Base-by-base conservation (phyloP, 2,888 invertebrate genomes). In the Blera fallax region DNA sequence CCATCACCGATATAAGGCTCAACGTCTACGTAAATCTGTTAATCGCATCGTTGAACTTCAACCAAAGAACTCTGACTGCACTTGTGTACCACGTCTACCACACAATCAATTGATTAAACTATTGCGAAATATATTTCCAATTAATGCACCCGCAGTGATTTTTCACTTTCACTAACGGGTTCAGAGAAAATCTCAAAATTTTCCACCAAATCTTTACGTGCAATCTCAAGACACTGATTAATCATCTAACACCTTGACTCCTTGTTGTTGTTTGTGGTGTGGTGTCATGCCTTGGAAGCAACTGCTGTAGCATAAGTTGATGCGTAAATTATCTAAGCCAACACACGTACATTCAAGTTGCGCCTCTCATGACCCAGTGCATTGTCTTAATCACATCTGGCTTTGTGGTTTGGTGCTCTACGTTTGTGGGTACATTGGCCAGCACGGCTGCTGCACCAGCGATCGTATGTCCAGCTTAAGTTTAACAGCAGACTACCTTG, bases 121-220 rank as follows among this genome's bases (percentile, higher is more conserved):
- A 32, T 18, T 27, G 52, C 52, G 43, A 45, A 67, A 54, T 62
- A 40, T 65, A 64, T 81, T 82, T 70, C 52, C 64, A 76, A 58
- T 82, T 77, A 50, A 32, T 50, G 50, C 77, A 21, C 56, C 76
- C 82, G 52, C 70, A 65, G 65, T 32, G 40, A 56, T 27, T 69
- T 69, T 74, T 56, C 70, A 82, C 82, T 82, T 82, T 82, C 82
- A 82, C 81, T 32, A 27, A 8, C 14, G 32, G 24, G 37, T 27
- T 8, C 21, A 32, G 77, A 72, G 82, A 77, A 82, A 82, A 64
- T 65, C 58, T 72, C 43, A 11, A 70, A 81, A 27, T 27, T 18
- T 67, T 50, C 21, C 37, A 56, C 37, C n/a, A 65, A 60, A 76
- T 37, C 56, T 27, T 48, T 8, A 14, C 48, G 34, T 70, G 37